A percentile compares a stretch with the other conserved stretches of the same genome.
Evolutionary conservation across 53 echinoderm and acorn worm genomes (phyloP).

Genomic region (Actinopyga echinites): DNA sequence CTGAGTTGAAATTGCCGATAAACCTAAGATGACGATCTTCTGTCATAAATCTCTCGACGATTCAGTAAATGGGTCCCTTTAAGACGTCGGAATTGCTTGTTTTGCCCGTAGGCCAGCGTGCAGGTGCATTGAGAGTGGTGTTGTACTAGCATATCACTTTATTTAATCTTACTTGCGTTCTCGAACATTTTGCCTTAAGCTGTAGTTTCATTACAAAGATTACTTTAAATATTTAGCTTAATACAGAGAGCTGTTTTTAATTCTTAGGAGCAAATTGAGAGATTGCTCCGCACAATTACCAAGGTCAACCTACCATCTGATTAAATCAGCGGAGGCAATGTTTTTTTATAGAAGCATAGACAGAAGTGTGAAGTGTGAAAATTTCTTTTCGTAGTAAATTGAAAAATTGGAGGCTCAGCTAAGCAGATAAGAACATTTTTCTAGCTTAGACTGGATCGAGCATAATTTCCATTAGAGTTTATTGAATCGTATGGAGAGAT

Average conservation of each 20-base stretch:
- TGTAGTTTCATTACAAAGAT: conserved; percentile 23
- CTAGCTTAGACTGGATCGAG: too few relatives aligned
- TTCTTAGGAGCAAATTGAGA: conserved; percentile 15
- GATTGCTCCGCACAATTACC: conserved; percentile 34
- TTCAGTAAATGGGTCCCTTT: too few relatives aligned
- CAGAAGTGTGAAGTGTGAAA: conserved; percentile 33
- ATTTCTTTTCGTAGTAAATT: conserved; percentile 10
- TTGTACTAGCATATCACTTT: background rate
- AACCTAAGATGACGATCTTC: too few relatives aligned
- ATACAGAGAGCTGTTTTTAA: conserved; percentile 25
- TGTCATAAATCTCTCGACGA: too few relatives aligned
- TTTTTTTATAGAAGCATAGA: background rate
- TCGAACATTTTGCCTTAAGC: conserved; percentile 11
- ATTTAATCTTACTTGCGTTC: conserved; percentile 5
- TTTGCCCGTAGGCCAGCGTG: conserved; percentile 19
- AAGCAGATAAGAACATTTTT: too few relatives aligned
- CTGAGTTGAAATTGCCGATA: too few relatives aligned
- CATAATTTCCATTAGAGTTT: too few relatives aligned
- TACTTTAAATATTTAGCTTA: conserved; percentile 32
- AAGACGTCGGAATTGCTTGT: too few relatives aligned
- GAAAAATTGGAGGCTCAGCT: background rate
- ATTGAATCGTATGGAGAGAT: too few relatives aligned
- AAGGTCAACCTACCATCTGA: conserved; percentile 21
- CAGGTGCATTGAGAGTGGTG: conserved; percentile 13
- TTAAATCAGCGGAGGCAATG: background rate